A percentile compares a stretch with the other conserved stretches of the same genome.
These are phyloP conservation scores for Eurytoma adleriae DNA, from an alignment of 2,888 invertebrate genomes.

Conservation along the genomic window DNA sequence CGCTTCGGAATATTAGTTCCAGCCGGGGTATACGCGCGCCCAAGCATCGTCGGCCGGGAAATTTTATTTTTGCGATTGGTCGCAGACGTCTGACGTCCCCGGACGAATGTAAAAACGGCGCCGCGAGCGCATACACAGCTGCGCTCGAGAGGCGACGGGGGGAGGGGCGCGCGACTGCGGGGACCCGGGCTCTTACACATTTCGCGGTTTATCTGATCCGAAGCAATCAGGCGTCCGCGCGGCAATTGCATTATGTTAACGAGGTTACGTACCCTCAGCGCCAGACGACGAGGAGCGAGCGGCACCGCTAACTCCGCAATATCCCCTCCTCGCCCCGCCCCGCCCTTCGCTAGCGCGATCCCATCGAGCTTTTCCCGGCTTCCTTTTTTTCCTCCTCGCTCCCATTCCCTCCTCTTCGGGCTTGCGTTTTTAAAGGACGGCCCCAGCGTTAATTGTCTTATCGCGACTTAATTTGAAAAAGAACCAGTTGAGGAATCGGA, in stretches of 20 bases:
- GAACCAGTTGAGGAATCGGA: constrained; percentile 16
- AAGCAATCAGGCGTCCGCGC: constrained; percentile 61
- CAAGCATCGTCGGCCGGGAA: background rate
- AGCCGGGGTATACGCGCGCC: background rate
- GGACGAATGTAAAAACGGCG: constrained; percentile 36
- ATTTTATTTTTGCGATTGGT: constrained; percentile 26
- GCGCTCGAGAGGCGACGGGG: background rate
- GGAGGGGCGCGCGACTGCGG: too few relatives aligned
- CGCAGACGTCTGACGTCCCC: constrained; percentile 5
- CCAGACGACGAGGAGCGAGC: constrained; percentile 1
- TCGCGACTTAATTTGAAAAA: constrained; percentile 46
- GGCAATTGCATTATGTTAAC: constrained; percentile 64
- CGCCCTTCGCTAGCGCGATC: background rate
- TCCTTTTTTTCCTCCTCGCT: constrained; percentile 1
- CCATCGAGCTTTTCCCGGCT: background rate
- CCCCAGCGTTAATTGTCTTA: constrained; percentile 55
- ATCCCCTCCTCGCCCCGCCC: background rate
- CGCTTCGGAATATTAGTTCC: background rate
- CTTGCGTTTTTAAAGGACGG: constrained; percentile 10
- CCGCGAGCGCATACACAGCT: constrained; percentile 26
- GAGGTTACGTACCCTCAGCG: constrained; percentile 58
- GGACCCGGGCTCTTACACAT: constrained; percentile 50
- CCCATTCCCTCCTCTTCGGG: background rate
- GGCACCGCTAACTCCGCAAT: constrained; percentile 25
- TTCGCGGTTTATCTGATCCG: constrained; percentile 60